These are phyloP conservation scores for Bedellia somnulentella DNA, from an alignment of 2,888 invertebrate species.

Conservation along the genomic window DNA sequence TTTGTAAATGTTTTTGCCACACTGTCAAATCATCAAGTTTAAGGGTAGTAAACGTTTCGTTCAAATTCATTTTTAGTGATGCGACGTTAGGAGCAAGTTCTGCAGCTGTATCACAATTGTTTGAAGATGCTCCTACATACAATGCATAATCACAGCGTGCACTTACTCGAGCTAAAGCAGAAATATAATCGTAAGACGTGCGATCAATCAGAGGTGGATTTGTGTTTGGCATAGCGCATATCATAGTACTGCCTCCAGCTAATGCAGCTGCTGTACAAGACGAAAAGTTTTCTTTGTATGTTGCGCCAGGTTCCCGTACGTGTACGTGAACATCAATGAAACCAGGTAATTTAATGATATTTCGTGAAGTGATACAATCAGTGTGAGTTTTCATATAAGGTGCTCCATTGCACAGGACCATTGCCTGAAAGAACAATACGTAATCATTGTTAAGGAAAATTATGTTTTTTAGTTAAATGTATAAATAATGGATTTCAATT, in stretches of 20 bases:
- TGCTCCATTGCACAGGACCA: constrained; percentile 70
- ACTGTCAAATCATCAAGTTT: constrained; percentile 82
- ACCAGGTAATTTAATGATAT: constrained; percentile 89
- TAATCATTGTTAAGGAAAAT: too few species aligned
- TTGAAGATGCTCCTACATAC: constrained; percentile 88
- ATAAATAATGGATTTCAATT: too few species aligned
- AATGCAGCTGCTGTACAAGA: constrained; percentile 91
- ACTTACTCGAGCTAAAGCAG: constrained; percentile 79
- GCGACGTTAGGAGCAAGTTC: constrained; percentile 82
- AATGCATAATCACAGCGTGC: constrained; percentile 96
- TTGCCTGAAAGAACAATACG: constrained; percentile 62
- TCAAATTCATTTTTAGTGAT: constrained; percentile 97
- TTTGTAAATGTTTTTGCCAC: constrained; percentile 92
- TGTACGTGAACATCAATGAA: constrained; percentile 98
- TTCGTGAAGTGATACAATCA: constrained; percentile 94
- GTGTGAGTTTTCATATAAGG: constrained; percentile 91
- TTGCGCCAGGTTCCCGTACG: constrained; percentile 95
- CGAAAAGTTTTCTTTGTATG: constrained; percentile 94
- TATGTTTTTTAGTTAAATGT: too few species aligned
- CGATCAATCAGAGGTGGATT: constrained; percentile 88
- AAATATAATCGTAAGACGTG: constrained; percentile 74
- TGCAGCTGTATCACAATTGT: constrained; percentile 71
- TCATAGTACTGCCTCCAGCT: constrained; percentile 91
- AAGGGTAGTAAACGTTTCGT: constrained; percentile 93
- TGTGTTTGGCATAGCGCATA: constrained; percentile 98